A percentile compares a stretch with the other conserved stretches of the same genome.
Conservation (phyloP, 2,888 invertebrate species). For the Tetragnatha montana region DNA sequence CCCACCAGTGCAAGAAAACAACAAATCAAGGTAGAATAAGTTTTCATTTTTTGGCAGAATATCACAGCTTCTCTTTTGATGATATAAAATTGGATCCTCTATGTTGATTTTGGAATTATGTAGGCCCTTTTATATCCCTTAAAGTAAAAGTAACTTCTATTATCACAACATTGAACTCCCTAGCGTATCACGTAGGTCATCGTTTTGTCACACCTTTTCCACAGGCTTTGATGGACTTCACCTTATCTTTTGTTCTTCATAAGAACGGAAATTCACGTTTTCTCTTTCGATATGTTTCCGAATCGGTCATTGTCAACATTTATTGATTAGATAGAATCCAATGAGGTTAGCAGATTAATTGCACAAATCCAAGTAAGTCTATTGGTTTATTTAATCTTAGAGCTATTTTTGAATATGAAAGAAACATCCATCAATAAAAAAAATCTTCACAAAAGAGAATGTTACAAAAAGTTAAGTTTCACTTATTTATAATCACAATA, state of each 20-base stretch:
- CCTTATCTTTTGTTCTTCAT: not conserved
- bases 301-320: not conserved
- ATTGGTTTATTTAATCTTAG: not conserved
- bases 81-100: not conserved
- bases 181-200: not conserved
- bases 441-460: too few relatives aligned
- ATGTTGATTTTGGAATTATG: not conserved
- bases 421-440: too few relatives aligned
- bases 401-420: too few relatives aligned
- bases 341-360: not conserved
- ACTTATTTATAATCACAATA: too few relatives aligned
- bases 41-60: not conserved
- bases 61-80: not conserved
- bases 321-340: not conserved
- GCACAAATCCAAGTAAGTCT: not conserved
- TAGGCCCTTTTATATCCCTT: not conserved
- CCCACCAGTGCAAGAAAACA: not conserved
- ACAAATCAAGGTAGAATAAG: not conserved
- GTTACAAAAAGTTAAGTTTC: too few relatives aligned
- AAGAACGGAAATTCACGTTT: not conserved
- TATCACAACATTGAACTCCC: not conserved
- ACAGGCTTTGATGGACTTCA: not conserved
- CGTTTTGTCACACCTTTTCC: not conserved
- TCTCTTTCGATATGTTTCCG: not conserved
- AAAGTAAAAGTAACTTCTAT: not conserved